Evolutionary conservation across 2,113 vertebrate genomes (phyloP).

Genomic region (Acrocephalus kingi): DNA sequence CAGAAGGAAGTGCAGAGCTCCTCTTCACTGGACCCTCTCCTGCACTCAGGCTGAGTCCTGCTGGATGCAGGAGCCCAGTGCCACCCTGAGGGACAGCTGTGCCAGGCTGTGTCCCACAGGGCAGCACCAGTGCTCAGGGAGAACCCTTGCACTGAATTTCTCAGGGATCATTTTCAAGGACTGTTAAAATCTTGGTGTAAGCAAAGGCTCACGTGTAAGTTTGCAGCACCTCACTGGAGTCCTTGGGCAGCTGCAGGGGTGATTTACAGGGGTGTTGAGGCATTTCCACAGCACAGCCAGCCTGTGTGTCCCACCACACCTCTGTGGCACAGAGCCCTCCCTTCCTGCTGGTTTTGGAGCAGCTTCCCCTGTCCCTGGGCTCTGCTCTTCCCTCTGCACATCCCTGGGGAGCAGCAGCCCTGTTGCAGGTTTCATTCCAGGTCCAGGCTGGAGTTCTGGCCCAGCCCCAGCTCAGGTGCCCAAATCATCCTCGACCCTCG

Average conservation of each 20-base stretch:
- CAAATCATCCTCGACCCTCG: fast-evolving
- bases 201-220: neutral
- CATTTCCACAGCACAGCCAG: neutral
- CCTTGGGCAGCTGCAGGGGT: neutral
- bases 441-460: neutral
- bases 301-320: neutral
- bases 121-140: neutral
- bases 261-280: neutral
- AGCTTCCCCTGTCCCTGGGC: neutral
- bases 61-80: neutral
- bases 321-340: neutral
- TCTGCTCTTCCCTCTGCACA: neutral
- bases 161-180: neutral
- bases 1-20: neutral
- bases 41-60: neutral
- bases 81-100: neutral
- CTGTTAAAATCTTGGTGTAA: neutral
- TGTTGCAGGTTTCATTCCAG: fast-evolving
- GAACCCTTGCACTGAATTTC: neutral
- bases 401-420: neutral
- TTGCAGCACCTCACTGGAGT: neutral
- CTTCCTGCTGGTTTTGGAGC: fast-evolving
- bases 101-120: neutral
- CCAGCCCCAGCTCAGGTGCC: neutral
- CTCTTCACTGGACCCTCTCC: neutral